Base-by-base conservation (phyloP, 2,888 invertebrate genomes). In the Coelopa pilipes region DNA sequence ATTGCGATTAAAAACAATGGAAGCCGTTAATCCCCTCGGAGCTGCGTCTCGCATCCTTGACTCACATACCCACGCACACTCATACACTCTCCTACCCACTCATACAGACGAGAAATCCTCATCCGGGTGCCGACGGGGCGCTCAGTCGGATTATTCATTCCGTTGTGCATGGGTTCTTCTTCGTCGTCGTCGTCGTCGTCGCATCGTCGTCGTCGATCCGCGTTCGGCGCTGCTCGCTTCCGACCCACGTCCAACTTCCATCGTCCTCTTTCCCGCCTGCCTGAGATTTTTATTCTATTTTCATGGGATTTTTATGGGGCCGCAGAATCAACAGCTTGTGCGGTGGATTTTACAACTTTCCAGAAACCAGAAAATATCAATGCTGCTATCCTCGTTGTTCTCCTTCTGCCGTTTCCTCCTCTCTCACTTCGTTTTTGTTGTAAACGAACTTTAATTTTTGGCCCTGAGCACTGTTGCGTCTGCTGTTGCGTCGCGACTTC, bases 311-410 rank as follows among this genome's bases (percentile, higher is more conserved):
- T 84, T 85, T 84, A 85, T 85, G 81, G 84, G 79, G 80, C 83
- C 83, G 78, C 82, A 81, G 83, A 83, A 85, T 84, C 85, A 83
- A 82, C 84, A 85, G 85, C 83, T 84, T 84, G 85, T 84, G 84
- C 83, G 82, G 82, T 81, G 84, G 82, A 84, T 84, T 82, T 82
- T 80, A 85, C 85, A 85, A 82, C 83, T 81, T 81, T 81, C 34
- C 34, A 34, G 81, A 82, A 81, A 80, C 68, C 74, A 81, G 77
- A 75, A 78, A 77, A 76, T 68, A 34, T 53, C 45, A 62, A 17
- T 60, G 66, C 24, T 74, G 62, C 24, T 73, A 15, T 60, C 75
- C 67, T 47, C 74, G 68, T 70, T 73, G 67, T 72, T 69, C 47
- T n/a, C 34, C 34, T 34, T 34, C 34, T 34, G 7, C 34, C 2